Conservation (phyloP, 2,888 invertebrate species). For the Myopa testacea region DNA sequence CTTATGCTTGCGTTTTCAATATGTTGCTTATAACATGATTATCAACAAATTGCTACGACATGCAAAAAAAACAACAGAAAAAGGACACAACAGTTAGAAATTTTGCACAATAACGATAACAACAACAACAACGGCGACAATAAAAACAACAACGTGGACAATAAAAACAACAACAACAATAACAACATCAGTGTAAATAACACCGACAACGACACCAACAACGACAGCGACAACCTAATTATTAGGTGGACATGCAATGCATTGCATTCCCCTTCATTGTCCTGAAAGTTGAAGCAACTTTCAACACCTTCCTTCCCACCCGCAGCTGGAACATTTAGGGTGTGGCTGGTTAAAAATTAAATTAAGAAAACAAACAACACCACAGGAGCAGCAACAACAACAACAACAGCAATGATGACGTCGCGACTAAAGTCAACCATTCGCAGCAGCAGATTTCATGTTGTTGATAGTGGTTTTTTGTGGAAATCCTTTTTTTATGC, state of each 20-base stretch:
- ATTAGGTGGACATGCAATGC: neutral
- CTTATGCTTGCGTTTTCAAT: too few species aligned
- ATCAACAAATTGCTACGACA: neutral
- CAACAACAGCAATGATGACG: neutral
- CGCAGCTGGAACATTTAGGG: neutral
- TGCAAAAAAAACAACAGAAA: neutral
- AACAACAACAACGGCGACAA: neutral
- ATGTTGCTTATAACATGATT: neutral
- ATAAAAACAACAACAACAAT: too few species aligned
- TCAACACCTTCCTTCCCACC: neutral
- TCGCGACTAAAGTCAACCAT: neutral
- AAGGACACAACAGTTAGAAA: neutral
- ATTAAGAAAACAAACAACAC: neutral
- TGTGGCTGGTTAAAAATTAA: neutral
- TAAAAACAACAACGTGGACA: too few species aligned
- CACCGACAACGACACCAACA: too few species aligned
- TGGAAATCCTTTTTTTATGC: slow-evolving; percentile 41
- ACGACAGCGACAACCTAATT: neutral
- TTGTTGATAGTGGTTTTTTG: slow-evolving; percentile 26
- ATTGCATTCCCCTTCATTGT: neutral
- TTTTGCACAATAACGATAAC: neutral
- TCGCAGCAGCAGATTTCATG: slow-evolving; percentile 11
- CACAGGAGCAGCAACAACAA: neutral
- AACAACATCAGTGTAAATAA: too few species aligned
- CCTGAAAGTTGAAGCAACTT: neutral